Base-by-base conservation (phyloP, 2,888 invertebrate species). In the Oxyteleia sp. region DNA sequence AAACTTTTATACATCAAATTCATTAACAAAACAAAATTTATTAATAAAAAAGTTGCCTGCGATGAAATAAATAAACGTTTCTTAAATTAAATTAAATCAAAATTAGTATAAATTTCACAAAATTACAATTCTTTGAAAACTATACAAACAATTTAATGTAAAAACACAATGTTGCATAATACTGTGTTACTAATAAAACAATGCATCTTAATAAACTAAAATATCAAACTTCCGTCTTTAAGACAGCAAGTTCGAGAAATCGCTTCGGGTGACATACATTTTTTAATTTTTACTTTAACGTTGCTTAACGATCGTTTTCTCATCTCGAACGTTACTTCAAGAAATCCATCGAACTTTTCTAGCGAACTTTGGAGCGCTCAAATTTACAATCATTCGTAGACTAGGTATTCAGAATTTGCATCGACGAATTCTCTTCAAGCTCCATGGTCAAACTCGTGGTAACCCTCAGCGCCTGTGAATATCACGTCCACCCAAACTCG, bases 401-500 rank as follows among this genome's bases (percentile, higher is more conserved):
- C 75, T 74, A 75, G 74, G 51, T 45, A 75, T 45, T 35, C 13
- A 1, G 15, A 11, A 23, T 45, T 16, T 16, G 4, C 23, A 15
- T 13, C 23, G 32, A 8, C 47, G 15, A 53, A 23, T 10, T 38
- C 11, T 18, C 13, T 85, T 92, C 90, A 92, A 74, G 91, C 87
- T 16, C 90, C 90, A 63, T 92, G 93, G 87, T 95, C 95, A 88
- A 95, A 96, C 92, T 96, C 96, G 89, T 95, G 95, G 92, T 98
- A 98, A 0, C 98, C 98, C 92, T 98, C 98, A 1, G 98, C 98
- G 8, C 98, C 98, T 0, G 98, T 98, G 94, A 98, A 98, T 61
- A 98, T 96, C 5, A 98, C 98, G 94, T 99, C 99, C 68, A 99
- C 98, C 99, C 99, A 99, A 89, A 99, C 98, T 85, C 99, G 94